These are phyloP conservation scores for Alouatta palliata DNA, from an alignment of 2,113 vertebrate genomes.

Conservation along the genomic window DNA sequence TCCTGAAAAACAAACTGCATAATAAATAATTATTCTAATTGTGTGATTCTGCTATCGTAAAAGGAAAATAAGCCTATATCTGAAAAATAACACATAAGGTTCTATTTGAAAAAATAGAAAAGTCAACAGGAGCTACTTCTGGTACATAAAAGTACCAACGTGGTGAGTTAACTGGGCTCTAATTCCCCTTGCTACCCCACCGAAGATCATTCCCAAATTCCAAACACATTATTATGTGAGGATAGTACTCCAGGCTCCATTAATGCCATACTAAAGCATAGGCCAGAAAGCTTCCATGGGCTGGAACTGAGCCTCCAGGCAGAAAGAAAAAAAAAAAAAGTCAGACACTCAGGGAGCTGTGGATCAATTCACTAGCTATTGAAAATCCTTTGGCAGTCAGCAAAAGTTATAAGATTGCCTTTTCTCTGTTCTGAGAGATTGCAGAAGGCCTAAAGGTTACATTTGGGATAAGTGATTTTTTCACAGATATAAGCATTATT, in stretches of 20 bases:
- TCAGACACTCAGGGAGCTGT: not conserved
- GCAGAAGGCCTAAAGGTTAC: slow-evolving; percentile 34
- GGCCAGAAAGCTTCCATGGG: not conserved
- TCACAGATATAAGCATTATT: slow-evolving; percentile 54
- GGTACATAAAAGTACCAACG: not conserved
- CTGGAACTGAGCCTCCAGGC: slow-evolving; percentile 14
- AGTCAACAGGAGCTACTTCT: not conserved
- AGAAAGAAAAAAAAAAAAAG: slow-evolving; percentile 45
- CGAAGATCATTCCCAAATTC: not conserved
- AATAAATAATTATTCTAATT: slow-evolving; percentile 30
- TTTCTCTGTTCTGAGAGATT: slow-evolving; percentile 47
- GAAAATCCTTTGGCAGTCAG: slow-evolving; percentile 53
- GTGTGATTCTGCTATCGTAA: slow-evolving; percentile 31
- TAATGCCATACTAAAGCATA: not conserved
- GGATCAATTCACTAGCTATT: slow-evolving; percentile 46
- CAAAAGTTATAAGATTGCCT: slow-evolving; percentile 35
- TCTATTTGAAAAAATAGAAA: slow-evolving; percentile 27
- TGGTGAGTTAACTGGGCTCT: not conserved
- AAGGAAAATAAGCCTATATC: slow-evolving; percentile 7
- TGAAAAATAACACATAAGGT: not conserved
- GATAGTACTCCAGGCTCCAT: not conserved
- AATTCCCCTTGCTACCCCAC: not conserved
- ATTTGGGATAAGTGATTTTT: slow-evolving; percentile 32
- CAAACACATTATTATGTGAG: not conserved
- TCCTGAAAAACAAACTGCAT: not conserved